These are phyloP conservation scores for Pollenia labialis DNA, from an alignment of 2,888 invertebrate genomes.

Conservation along the genomic window DNA sequence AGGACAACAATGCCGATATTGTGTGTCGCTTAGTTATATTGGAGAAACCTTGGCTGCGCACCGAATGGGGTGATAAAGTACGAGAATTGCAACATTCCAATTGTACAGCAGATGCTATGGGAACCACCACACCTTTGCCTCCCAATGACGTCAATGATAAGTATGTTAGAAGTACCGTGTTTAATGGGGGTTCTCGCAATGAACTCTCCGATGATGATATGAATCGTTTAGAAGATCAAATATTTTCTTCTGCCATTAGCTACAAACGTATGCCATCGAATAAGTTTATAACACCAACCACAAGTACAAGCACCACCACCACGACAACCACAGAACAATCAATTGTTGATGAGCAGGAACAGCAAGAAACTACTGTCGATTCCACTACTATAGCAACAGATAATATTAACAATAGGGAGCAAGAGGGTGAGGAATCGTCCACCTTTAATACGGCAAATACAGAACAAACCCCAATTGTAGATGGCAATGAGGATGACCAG, in stretches of 20 bases:
- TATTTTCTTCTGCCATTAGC: constrained; percentile 73
- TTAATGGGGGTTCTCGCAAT: constrained; percentile 81
- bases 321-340: constrained; percentile 54
- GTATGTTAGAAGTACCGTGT: constrained; percentile 81
- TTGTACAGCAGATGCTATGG: constrained; percentile 85
- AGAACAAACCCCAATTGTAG: constrained; percentile 38
- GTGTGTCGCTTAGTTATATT: constrained; percentile 87
- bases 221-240: constrained; percentile 81
- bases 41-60: constrained; percentile 88
- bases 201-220: constrained; percentile 81
- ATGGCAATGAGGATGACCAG: constrained; percentile 3
- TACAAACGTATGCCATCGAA: constrained; percentile 65
- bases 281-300: constrained; percentile 58
- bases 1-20: constrained; percentile 79
- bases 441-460: constrained; percentile 23
- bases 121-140: constrained; percentile 69
- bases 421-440: constrained; percentile 25
- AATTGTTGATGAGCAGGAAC: constrained; percentile 38
- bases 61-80: constrained; percentile 86
- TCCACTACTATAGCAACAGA: constrained; percentile 36
- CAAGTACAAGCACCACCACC: constrained; percentile 26
- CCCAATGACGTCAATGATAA: constrained; percentile 79
- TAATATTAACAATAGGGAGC: background rate
- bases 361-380: constrained; percentile 41
- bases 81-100: constrained; percentile 88